A percentile compares a stretch with the other conserved stretches of the same genome.
Evolutionary conservation across 1,140 invertebrate genomes (phyloP).

Genomic region (Zophobas atratus): DNA sequence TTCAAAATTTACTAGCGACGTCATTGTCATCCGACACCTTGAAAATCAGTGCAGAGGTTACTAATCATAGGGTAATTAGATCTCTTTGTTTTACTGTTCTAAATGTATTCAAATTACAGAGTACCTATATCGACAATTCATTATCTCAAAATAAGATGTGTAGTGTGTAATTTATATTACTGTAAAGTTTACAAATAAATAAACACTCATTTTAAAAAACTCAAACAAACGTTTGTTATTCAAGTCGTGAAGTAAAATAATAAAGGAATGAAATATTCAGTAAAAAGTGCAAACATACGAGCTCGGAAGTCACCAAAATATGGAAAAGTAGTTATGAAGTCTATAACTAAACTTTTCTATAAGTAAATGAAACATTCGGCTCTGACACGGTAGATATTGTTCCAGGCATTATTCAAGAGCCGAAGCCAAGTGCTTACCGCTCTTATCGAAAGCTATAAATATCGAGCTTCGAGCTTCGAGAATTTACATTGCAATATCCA

Average conservation of each 20-base stretch:
- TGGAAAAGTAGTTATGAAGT: slow-evolving; percentile 24
- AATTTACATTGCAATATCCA: slow-evolving; percentile 63
- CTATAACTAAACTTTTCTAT: slow-evolving; percentile 27
- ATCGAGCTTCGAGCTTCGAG: slow-evolving; percentile 58
- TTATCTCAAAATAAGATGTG: slow-evolving; percentile 50
- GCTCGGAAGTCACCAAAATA: not conserved
- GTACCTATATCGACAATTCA: slow-evolving; percentile 47
- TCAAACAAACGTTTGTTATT: slow-evolving; percentile 11
- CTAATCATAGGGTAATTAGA: slow-evolving; percentile 36
- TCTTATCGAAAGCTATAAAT: slow-evolving; percentile 62
- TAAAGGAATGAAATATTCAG: not conserved
- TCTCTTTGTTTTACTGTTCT: slow-evolving; percentile 47
- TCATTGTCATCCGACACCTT: slow-evolving; percentile 34
- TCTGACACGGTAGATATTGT: slow-evolving; percentile 44
- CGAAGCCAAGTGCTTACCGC: slow-evolving; percentile 56
- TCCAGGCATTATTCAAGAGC: slow-evolving; percentile 49
- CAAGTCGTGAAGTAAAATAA: not conserved
- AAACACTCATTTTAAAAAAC: slow-evolving; percentile 45
- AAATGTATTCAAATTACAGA: slow-evolving; percentile 48
- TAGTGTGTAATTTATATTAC: slow-evolving; percentile 52
- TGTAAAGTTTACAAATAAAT: slow-evolving; percentile 52
- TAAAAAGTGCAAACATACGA: not conserved
- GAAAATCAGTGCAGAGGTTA: slow-evolving; percentile 24
- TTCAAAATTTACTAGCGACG: slow-evolving; percentile 37
- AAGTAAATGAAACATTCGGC: slow-evolving; percentile 45